A percentile compares a stretch with the other conserved stretches of the same genome.
phyloP scores from a whole-genome alignment of 2,888 invertebrate species.

The Metacarcinus magister region DNA sequence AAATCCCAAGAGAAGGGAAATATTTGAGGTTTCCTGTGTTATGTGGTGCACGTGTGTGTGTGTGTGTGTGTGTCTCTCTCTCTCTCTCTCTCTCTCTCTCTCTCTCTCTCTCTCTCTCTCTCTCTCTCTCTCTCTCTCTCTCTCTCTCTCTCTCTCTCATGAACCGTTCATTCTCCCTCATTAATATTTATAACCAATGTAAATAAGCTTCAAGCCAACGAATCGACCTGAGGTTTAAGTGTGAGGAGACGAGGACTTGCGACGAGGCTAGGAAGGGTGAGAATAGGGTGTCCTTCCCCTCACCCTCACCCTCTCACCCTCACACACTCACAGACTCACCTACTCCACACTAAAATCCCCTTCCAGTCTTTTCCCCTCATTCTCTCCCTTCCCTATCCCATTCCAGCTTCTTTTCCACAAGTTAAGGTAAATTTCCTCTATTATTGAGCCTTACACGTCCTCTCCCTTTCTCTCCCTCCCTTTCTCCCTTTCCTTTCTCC shows the following conservation, averaged over 20 bases:
- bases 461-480: background rate
- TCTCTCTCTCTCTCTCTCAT: background rate
- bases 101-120: too few species aligned
- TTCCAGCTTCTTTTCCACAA: too few species aligned
- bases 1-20: too few species aligned
- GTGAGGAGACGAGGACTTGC: background rate
- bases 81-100: background rate
- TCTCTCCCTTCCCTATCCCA: background rate
- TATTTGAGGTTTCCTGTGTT: too few species aligned
- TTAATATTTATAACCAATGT: slow-evolving; percentile 32
- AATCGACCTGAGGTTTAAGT: too few species aligned
- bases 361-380: too few species aligned
- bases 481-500: background rate
- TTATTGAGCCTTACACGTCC: too few species aligned
- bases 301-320: background rate
- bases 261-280: background rate
- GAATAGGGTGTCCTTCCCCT: background rate
- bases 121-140: too few species aligned
- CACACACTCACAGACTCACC: too few species aligned
- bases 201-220: background rate
- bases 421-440: too few species aligned
- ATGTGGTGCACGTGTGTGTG: too few species aligned
- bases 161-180: background rate
- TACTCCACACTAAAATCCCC: too few species aligned
- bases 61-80: background rate